phyloP scores from a whole-genome alignment of 2,113 vertebrate species.

The Sinocyclocheilus grahami region DNA sequence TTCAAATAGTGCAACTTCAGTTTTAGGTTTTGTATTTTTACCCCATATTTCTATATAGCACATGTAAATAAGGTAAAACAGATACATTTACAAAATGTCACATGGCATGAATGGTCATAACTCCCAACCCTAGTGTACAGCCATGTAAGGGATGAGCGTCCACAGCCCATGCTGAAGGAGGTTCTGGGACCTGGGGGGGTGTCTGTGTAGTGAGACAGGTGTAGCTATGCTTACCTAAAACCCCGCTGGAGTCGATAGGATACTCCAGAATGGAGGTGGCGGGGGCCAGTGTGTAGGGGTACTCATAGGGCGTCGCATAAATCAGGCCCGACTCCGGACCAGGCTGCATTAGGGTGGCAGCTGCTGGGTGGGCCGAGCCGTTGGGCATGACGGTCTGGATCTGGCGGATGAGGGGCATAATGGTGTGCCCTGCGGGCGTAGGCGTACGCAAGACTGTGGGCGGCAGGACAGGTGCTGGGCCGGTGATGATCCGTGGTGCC shows the following conservation, averaged over 20 bases:
- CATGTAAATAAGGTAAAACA: background rate
- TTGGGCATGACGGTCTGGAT: constrained; percentile 96
- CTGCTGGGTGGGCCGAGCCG: constrained; percentile 86
- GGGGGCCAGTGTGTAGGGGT: constrained; percentile 89
- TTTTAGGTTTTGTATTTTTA: background rate
- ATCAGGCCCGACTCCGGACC: constrained; percentile 89
- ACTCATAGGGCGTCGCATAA: constrained; percentile 91
- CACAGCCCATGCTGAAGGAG: constrained; percentile 49
- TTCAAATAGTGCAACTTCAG: background rate
- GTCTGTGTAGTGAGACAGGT: constrained; percentile 48
- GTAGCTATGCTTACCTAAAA: constrained; percentile 85
- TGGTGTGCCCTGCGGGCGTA: constrained; percentile 87
- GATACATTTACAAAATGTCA: background rate
- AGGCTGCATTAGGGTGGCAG: constrained; percentile 84
- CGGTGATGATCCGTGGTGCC: constrained; percentile 89
- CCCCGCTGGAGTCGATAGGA: constrained; percentile 89
- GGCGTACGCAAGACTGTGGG: constrained; percentile 85
- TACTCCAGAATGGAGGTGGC: constrained; percentile 94
- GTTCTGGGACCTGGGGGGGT: background rate
- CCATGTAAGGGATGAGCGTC: no score
- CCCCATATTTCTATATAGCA: background rate
- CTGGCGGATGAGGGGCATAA: constrained; percentile 96
- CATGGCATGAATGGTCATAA: background rate
- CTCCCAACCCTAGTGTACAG: background rate
- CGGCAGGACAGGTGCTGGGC: constrained; percentile 84